Percentiles rank a stretch among this genome's conserved stretches.
Conservation (phyloP, 2,113 vertebrate genomes). For the Tonatia bakeri region DNA sequence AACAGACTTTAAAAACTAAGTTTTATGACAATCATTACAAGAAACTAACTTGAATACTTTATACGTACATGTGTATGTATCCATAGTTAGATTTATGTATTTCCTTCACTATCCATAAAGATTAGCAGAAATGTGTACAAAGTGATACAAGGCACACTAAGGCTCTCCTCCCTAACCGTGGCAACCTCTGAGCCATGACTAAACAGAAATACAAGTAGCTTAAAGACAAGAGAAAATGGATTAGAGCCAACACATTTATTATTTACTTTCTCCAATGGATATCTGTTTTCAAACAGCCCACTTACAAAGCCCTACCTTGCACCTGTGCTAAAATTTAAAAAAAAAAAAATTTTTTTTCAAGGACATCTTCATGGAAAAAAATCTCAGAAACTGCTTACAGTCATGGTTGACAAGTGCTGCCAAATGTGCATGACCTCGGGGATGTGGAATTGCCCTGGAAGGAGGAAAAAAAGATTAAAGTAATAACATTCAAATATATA, state of each 20-base stretch:
- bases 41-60: neutral
- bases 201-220: neutral
- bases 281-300: neutral
- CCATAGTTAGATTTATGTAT: neutral
- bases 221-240: neutral
- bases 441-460: slow-evolving; percentile 95
- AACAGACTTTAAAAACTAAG: neutral
- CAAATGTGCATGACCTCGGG: slow-evolving; percentile 95
- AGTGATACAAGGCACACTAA: neutral
- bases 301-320: neutral
- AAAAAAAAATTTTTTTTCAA: neutral
- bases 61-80: neutral
- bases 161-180: neutral
- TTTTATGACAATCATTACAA: neutral
- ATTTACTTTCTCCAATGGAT: neutral
- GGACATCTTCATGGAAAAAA: slow-evolving; percentile 12
- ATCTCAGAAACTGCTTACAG: slow-evolving; percentile 83
- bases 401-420: slow-evolving; percentile 97
- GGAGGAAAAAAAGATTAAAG: slow-evolving; percentile 42
- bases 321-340: slow-evolving; percentile 9
- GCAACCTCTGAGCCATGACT: neutral
- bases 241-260: neutral
- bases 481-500: neutral
- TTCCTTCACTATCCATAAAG: neutral
- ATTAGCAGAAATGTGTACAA: neutral